These are phyloP conservation scores for Aelia acuminata DNA, from an alignment of 2,888 invertebrate species.

Conservation along the genomic window DNA sequence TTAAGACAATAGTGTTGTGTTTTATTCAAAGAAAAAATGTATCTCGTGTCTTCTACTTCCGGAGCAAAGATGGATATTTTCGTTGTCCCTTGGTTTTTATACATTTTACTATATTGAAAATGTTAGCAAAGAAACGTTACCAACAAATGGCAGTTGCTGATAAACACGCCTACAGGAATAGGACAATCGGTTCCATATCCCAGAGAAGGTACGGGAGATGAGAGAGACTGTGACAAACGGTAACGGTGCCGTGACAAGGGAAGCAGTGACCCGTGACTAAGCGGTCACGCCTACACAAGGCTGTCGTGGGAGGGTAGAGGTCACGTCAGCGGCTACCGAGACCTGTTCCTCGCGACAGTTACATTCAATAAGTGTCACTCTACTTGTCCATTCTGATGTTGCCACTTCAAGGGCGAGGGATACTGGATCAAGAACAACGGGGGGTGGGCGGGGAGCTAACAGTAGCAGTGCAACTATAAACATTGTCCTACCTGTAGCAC, in stretches of 20 bases:
- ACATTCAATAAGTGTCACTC: constrained; percentile 18
- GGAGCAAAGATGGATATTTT: too few relatives aligned
- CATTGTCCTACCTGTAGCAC: background rate
- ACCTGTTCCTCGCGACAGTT: constrained; percentile 33
- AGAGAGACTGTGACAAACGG: background rate
- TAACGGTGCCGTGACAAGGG: constrained; percentile 13
- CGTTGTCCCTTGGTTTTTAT: too few relatives aligned
- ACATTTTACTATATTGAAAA: too few relatives aligned
- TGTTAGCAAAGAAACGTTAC: too few relatives aligned
- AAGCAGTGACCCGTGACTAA: constrained; percentile 31
- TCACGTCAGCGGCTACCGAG: background rate
- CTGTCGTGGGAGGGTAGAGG: constrained; percentile 41
- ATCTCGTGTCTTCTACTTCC: too few relatives aligned
- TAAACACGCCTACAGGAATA: too few relatives aligned
- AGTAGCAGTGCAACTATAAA: background rate
- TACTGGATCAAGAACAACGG: too few relatives aligned
- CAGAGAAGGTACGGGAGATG: background rate
- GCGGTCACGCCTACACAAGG: constrained; percentile 31
- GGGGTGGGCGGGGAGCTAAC: background rate
- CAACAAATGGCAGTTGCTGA: background rate
- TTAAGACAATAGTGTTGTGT: too few relatives aligned
- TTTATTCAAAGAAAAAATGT: too few relatives aligned
- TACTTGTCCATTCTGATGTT: background rate
- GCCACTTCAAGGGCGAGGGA: background rate
- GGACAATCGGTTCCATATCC: background rate